Conservation (phyloP, 2,797 vertebrate species). For the Decapterus maruadsi region DNA sequence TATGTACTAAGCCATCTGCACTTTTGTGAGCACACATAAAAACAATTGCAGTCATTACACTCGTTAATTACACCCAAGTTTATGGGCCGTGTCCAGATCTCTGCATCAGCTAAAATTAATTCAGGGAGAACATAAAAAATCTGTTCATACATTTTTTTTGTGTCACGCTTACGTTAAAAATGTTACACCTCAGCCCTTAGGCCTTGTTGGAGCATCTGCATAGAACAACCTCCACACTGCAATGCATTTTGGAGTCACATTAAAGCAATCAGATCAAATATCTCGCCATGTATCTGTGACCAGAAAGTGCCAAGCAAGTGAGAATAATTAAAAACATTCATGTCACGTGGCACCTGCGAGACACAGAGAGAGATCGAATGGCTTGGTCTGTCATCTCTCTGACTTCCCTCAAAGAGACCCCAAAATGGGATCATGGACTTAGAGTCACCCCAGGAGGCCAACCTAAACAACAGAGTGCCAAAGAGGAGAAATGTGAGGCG, state of each 20-base stretch:
- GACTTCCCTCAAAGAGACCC: constrained; percentile 65
- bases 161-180: neutral
- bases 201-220: neutral
- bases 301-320: constrained; percentile 28
- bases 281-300: constrained; percentile 49
- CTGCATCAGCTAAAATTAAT: neutral
- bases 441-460: constrained; percentile 71
- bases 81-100: neutral
- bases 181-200: neutral
- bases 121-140: neutral
- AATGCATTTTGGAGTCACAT: constrained; percentile 31
- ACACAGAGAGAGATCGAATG: constrained; percentile 59
- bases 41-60: constrained; percentile 39
- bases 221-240: constrained; percentile 4
- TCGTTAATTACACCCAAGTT: constrained; percentile 22
- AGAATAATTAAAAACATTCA: constrained; percentile 71
- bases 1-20: constrained; percentile 40
- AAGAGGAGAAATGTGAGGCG: constrained; percentile 69
- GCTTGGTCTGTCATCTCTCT: constrained; percentile 55
- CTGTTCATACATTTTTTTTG: neutral
- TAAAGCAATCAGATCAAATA: constrained; percentile 52
- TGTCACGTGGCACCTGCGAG: constrained; percentile 63
- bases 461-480: constrained; percentile 73
- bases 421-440: constrained; percentile 72
- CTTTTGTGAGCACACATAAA: constrained; percentile 46